A percentile compares a stretch with the other conserved stretches of the same genome.
phyloP scores from a whole-genome alignment of 2,888 invertebrate genomes.

The Scrobipalpa costella region DNA sequence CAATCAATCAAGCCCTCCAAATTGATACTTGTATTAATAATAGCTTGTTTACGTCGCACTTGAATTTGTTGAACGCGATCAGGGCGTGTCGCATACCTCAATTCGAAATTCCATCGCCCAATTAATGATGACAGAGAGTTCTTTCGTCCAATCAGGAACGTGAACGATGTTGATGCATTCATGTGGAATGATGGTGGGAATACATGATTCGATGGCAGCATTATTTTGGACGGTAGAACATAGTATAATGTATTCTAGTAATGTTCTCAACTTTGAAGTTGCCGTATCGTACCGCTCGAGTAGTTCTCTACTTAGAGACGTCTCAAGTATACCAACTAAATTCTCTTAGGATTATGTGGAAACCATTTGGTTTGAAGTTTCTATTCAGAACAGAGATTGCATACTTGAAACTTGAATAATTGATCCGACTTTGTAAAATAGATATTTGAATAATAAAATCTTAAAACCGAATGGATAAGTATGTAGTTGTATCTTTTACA shows the following conservation, averaged over 20 bases:
- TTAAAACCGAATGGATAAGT: neutral
- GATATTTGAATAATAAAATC: neutral
- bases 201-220: constrained; percentile 1
- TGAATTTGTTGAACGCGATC: constrained; percentile 17
- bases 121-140: constrained; percentile 10
- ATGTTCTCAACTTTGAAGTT: constrained; percentile 6
- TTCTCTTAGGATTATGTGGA: neutral
- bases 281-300: neutral
- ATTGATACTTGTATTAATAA: constrained; percentile 19
- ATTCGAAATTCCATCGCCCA: constrained; percentile 9
- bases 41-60: constrained; percentile 17
- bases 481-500: neutral
- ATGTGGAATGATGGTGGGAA: no score
- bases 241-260: constrained; percentile 7
- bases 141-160: constrained; percentile 9
- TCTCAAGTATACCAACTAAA: neutral
- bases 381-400: neutral
- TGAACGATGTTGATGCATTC: neutral
- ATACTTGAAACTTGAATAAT: constrained; percentile 7
- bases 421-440: neutral
- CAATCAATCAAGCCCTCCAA: constrained; percentile 14
- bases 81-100: constrained; percentile 23
- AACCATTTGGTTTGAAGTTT: constrained; percentile 5
- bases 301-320: neutral
- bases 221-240: neutral